Percentiles rank a stretch among this genome's conserved stretches.
Evolutionary conservation across 2,888 invertebrate species (phyloP).

Genomic region (Eristalis tenax): DNA sequence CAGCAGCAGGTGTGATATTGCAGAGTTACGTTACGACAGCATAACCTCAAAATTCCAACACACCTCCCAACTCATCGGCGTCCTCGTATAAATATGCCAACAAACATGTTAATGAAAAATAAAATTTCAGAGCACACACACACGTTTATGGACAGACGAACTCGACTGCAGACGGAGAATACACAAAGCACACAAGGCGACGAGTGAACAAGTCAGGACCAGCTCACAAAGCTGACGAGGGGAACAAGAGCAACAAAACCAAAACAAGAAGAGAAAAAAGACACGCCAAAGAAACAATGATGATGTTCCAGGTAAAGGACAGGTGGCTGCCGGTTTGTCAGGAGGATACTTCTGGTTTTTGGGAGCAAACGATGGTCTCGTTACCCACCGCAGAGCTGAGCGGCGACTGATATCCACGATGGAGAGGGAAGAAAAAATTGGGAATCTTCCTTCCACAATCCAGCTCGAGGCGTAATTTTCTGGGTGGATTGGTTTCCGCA

Average conservation of each 20-base stretch:
- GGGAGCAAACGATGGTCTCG: neutral
- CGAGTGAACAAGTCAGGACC: slow-evolving; percentile 23
- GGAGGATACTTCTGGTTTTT: slow-evolving; percentile 9
- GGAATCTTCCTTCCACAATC: neutral
- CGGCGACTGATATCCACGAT: neutral
- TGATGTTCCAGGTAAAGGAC: slow-evolving; percentile 43
- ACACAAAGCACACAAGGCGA: neutral
- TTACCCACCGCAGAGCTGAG: no score
- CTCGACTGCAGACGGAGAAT: neutral
- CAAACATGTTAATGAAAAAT: slow-evolving; percentile 70
- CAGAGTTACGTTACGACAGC: slow-evolving; percentile 48
- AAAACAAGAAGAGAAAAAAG: neutral
- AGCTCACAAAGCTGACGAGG: neutral
- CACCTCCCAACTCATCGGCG: neutral
- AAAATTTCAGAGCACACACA: slow-evolving; percentile 31
- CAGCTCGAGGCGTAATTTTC: slow-evolving; percentile 62
- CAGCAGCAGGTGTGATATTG: slow-evolving; percentile 63
- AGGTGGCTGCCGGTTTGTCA: slow-evolving; percentile 40
- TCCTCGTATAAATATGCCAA: slow-evolving; percentile 59
- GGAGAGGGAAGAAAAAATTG: neutral
- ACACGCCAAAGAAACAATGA: slow-evolving; percentile 4
- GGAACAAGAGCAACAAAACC: neutral
- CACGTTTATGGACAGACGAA: neutral
- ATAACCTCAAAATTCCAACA: slow-evolving; percentile 45
- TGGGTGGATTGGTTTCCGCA: slow-evolving; percentile 62